phyloP scores from a whole-genome alignment of 2,797 vertebrate species.

The Intellagama lesueurii region DNA sequence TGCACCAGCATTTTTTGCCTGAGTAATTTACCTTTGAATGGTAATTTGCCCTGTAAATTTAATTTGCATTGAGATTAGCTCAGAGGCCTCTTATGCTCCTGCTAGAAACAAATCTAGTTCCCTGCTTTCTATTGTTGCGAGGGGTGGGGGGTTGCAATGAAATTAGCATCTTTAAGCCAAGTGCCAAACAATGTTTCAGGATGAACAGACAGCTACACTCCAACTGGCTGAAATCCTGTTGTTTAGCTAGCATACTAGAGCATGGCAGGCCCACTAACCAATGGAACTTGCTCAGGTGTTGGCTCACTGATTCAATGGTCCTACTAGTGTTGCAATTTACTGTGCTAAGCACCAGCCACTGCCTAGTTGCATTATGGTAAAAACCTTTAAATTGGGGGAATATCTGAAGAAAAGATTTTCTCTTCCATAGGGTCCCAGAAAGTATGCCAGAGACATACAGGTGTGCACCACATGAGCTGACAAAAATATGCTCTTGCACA shows the following conservation, averaged over 20 bases:
- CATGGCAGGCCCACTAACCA: too few relatives aligned
- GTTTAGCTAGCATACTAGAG: not conserved
- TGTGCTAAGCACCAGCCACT: too few relatives aligned
- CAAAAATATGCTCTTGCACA: not conserved
- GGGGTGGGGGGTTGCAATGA: not conserved
- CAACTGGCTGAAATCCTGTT: not conserved
- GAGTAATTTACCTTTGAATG: slow-evolving; percentile 33
- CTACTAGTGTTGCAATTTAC: too few relatives aligned
- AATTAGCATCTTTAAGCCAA: slow-evolving; percentile 8
- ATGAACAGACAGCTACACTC: not conserved
- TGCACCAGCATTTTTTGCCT: slow-evolving; percentile 28
- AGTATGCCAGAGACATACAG: slow-evolving; percentile 14
- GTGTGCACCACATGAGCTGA: not conserved
- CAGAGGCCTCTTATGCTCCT: slow-evolving; percentile 15
- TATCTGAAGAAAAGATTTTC: not conserved
- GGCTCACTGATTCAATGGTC: too few relatives aligned
- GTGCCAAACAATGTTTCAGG: slow-evolving; percentile 17
- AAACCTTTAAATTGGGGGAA: not conserved
- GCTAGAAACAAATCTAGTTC: slow-evolving; percentile 21
- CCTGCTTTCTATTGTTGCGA: not conserved
- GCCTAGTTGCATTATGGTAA: not conserved
- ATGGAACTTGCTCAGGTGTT: too few relatives aligned
- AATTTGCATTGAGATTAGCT: slow-evolving; percentile 31
- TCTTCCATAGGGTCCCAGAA: not conserved
- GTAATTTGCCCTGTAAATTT: slow-evolving; percentile 34